Evolutionary conservation across 2,797 vertebrate species (phyloP), one percentile per base, ranked within the genome.

Genomic region (Falco berigora): DNA sequence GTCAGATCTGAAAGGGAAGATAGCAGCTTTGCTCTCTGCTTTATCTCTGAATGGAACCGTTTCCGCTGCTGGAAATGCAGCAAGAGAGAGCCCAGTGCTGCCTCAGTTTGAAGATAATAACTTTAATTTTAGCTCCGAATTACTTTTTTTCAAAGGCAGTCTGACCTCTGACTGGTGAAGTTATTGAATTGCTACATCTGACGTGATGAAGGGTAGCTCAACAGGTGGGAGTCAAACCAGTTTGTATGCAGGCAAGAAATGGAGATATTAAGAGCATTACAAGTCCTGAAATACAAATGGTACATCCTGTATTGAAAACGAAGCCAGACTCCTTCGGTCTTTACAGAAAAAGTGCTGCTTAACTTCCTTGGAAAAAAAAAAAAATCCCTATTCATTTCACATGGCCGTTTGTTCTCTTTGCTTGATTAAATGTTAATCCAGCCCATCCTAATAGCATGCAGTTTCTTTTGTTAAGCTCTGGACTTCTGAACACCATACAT

Each of bases 101-200:
- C 94, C 95, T 92, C 91, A 73, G 93, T 98, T 98, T 97, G 97
- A 97, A 98, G 98, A 98, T 98, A 98, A 97, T 97, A 98, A 98
- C 98, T 98, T 98, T 98, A 98, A 98, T 97, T 98, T 97, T 97
- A 95, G 97, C 96, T 97, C 96, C 79, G 93, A 98, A 98, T 98
- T 97, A 97, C 97, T 97, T 98, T 98, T 97, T 98, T 98, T 98
- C 98, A 98, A 98, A 98, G 97, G 93, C 95, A 95, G 76, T 68
- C 87, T 97, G 98, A 98, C 98, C 98, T 98, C 97, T 97, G 98
- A 97, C 97, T 98, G 87, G 72, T 90, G 66, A 92, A 96, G 94
- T 98, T 98, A 98, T 97, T 98, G 98, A 98, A 97, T 97, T 98
- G 98, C 97, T 90, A 76, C 92, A 63, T 95, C 82, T 95, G 94